Base-by-base conservation (phyloP, 2,888 invertebrate genomes). In the Xestia xanthographa region DNA sequence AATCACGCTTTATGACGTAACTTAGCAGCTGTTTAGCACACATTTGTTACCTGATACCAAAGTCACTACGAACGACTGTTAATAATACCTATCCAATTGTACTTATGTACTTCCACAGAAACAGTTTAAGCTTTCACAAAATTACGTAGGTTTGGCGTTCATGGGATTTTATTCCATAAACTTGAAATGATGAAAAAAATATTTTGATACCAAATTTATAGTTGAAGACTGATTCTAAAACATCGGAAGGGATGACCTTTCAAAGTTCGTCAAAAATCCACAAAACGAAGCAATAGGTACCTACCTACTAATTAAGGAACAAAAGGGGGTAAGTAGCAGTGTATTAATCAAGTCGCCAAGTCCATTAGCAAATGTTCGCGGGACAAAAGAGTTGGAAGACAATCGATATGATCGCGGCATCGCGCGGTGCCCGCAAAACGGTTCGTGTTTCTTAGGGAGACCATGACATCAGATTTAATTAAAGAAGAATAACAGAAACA, bases 331-430 rank as follows among this genome's bases (percentile, higher is more conserved):
- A 85, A 81, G 86, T 87, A 80, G 79, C 79, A 62, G 79, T 82
- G 80, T 88, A 88, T 88, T 88, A 88, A 88, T 88, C 87, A 88
- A 87, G 88, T 82, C 80, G 84, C 79, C 75, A 80, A 87, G 88
- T 88, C 88, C 88, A 88, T 88, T 88, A 88, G 88, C 83, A 85
- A 88, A 86, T 82, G 88, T 88, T 83, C 72, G 69, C 43, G 72
- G 84, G 82, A 88, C 87, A 88, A 88, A 88, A 88, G 88, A 87
- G 88, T 83, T 86, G 81, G 80, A 71, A 83, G 86, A 86, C 87
- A 87, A 90, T 88, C 85, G 87, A 89, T 87, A 83, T 82, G 72
- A 87, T 80, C 88, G 56, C 26, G 56, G 56, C 56, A 56, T 17
- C 14, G 86, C 85, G 86, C 81, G 80, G 80, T 82, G 76, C 87